Evolutionary conservation across 2,113 vertebrate genomes (phyloP).

Genomic region (Hippolais icterina): DNA sequence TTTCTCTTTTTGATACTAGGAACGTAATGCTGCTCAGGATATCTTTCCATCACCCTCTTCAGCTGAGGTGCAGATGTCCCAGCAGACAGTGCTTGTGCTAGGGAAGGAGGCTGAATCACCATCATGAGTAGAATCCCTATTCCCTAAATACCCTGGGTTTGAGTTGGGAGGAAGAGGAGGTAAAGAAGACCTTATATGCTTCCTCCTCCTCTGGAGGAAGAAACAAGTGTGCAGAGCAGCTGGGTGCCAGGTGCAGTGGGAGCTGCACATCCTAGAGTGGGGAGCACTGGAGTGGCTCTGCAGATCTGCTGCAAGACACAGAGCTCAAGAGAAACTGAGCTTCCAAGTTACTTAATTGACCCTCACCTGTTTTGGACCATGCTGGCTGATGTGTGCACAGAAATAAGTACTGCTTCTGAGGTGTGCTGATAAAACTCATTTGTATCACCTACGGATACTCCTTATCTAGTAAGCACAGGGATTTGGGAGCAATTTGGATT

Average conservation of each 20-base stretch:
- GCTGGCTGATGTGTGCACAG: not conserved
- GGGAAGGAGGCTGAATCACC: not conserved
- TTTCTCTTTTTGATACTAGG: not conserved
- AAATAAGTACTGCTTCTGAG: not conserved
- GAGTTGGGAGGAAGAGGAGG: not conserved
- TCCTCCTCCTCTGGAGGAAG: not conserved
- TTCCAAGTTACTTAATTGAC: not conserved
- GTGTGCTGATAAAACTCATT: not conserved
- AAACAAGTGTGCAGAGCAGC: not conserved
- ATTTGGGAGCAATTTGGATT: not conserved
- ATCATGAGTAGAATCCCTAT: not conserved
- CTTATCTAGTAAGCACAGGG: not conserved
- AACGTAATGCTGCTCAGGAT: not conserved
- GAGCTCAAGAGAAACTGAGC: not conserved
- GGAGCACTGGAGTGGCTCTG: not conserved
- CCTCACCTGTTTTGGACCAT: fast-evolving
- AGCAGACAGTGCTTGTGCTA: not conserved
- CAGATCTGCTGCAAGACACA: not conserved
- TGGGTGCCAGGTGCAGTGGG: not conserved
- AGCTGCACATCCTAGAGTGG: not conserved
- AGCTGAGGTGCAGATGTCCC: not conserved
- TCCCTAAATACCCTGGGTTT: not conserved
- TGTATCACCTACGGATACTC: not conserved
- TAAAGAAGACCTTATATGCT: not conserved
- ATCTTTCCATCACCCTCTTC: not conserved